Base-by-base conservation (phyloP, 2,888 invertebrate genomes). In the Reticulitermes lucifugus region DNA sequence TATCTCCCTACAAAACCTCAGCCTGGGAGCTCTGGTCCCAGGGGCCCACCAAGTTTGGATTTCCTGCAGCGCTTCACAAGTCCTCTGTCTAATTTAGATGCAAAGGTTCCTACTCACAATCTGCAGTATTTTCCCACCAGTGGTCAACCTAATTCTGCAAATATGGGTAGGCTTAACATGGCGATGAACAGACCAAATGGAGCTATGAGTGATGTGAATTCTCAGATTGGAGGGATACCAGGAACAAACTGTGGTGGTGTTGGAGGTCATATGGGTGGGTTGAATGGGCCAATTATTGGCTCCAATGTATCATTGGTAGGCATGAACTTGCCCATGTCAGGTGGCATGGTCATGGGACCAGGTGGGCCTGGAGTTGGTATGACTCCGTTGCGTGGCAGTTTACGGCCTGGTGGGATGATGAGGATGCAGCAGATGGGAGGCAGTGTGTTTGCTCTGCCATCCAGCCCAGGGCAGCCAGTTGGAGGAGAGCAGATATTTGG, bases 1-100 rank as follows among this genome's bases (percentile, higher is more conserved):
- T 99, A 99, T 93, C 94, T 98, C 91, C 99, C 99, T 41, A 97
- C 98, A 83, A 94, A 98, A 91, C 97, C 98, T n/a, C 97, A 97
- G 90, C 95, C 95, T 89, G 93, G 94, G 21, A 93, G 93, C 86
- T 92, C 93, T 55, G 94, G 93, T 83, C 96, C 95, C 0, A 92
- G 97, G 77, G 96, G 96, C 18, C 97, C 97, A 9, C 97, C 97
- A 71, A 96, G 97, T 91, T 92, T 98, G 87, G 97, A 98, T 89
- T 98, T 98, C 91, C 92, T 98, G 85, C 97, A 97, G 89, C 93
- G 98, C 86, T 98, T 96, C 89, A 95, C 97, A 35, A 96, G 96
- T 90, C 98, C 98, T 0, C 93, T 96, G 91, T 93, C 94, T 83
- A 94, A 93, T 89, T 91, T 94, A 90, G 95, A 95, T 86, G 91